Evolutionary conservation across 2,888 invertebrate genomes (phyloP).

Genomic region (Norana najaformis): DNA sequence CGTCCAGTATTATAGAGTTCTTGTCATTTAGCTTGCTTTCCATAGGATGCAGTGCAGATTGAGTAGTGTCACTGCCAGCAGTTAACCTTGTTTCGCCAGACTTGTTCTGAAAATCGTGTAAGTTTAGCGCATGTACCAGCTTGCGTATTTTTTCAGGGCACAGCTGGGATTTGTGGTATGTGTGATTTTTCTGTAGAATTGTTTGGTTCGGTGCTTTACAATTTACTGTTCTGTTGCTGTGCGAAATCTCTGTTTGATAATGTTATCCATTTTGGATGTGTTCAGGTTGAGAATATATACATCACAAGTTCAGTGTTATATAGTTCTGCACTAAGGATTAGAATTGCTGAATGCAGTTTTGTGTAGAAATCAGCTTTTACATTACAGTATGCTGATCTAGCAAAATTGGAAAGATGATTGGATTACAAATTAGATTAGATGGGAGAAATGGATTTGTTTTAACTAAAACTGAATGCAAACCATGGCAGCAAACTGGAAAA

Average conservation of each 20-base stretch:
- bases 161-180: background rate
- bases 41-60: background rate
- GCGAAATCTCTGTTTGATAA: background rate
- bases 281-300: background rate
- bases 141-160: background rate
- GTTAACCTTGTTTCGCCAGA: background rate
- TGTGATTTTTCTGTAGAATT: background rate
- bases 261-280: background rate
- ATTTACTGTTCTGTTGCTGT: background rate
- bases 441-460: too few species aligned
- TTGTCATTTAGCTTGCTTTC: background rate
- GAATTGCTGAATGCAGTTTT: background rate
- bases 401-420: too few species aligned
- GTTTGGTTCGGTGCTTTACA: background rate
- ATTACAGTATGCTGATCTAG: background rate
- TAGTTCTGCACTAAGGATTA: background rate
- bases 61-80: background rate
- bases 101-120: background rate
- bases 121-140: background rate
- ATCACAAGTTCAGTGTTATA: background rate
- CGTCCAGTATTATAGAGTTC: background rate
- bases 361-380: background rate
- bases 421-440: too few species aligned
- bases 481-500: too few species aligned
- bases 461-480: too few species aligned